A percentile compares a stretch with the other conserved stretches of the same genome.
phyloP scores from a whole-genome alignment of 2,797 vertebrate species.

The Lemur catta region DNA sequence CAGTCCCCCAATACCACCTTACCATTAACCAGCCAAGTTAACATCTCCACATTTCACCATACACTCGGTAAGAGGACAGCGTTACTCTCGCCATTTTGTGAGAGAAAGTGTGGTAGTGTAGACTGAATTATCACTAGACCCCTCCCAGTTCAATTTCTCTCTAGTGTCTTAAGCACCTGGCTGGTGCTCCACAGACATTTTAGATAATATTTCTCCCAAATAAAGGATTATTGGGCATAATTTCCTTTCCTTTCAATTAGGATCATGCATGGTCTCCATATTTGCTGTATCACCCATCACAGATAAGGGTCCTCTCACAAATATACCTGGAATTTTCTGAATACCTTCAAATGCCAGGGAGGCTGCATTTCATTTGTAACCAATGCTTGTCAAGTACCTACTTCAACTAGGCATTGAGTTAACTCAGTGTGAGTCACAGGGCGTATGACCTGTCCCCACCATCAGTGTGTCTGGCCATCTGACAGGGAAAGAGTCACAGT shows the following conservation, averaged over 20 bases:
- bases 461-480: background rate
- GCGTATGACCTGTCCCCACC: background rate
- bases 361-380: background rate
- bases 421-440: background rate
- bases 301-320: background rate
- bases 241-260: background rate
- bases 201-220: background rate
- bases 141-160: background rate
- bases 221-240: background rate
- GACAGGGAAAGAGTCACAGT: background rate
- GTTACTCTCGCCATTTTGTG: background rate
- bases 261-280: too few relatives aligned
- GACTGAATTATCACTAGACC: background rate
- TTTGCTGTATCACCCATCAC: background rate
- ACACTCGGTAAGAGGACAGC: too few relatives aligned
- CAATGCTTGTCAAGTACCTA: background rate
- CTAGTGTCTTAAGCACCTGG: too few relatives aligned
- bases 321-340: background rate
- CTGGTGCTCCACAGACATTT: background rate
- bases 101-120: background rate
- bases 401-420: background rate
- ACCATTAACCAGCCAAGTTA: background rate
- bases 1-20: too few relatives aligned
- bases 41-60: background rate
- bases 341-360: slow-evolving; percentile 38